phyloP scores from a whole-genome alignment of 2,797 vertebrate species.

The Sebastes diaconus region DNA sequence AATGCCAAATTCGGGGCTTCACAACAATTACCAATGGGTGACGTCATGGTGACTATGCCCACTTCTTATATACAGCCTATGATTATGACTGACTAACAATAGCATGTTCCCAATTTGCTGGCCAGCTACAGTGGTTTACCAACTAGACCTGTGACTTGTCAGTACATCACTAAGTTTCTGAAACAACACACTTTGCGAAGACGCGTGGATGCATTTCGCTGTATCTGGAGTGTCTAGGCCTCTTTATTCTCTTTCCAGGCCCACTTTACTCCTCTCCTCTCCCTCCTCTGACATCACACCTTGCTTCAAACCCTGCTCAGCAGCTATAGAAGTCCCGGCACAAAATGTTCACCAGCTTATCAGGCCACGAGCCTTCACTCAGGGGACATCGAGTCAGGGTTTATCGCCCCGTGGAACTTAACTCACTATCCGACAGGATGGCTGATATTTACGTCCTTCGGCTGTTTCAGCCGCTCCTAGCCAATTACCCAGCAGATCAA shows the following conservation, averaged over 20 bases:
- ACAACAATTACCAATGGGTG: too few relatives aligned
- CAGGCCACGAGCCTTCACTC: slow-evolving; percentile 49
- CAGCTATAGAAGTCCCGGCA: slow-evolving; percentile 23
- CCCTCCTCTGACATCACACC: slow-evolving; percentile 27
- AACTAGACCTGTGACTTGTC: background rate
- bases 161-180: background rate
- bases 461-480: slow-evolving; percentile 57
- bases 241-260: slow-evolving; percentile 11
- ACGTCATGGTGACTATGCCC: too few relatives aligned
- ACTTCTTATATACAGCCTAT: too few relatives aligned
- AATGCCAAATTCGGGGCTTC: too few relatives aligned
- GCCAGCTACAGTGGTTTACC: background rate
- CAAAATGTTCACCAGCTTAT: slow-evolving; percentile 59
- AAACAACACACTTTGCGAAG: background rate
- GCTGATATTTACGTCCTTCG: slow-evolving; percentile 69
- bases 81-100: background rate
- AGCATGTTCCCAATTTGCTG: background rate
- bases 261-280: background rate
- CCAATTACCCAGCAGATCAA: slow-evolving; percentile 77
- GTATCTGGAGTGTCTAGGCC: background rate
- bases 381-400: slow-evolving; percentile 54
- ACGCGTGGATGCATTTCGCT: background rate
- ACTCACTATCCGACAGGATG: slow-evolving; percentile 50
- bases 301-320: slow-evolving; percentile 1
- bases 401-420: slow-evolving; percentile 60